Evolutionary conservation across 2,797 vertebrate species (phyloP).

Genomic region (Syndactyla subalaris): DNA sequence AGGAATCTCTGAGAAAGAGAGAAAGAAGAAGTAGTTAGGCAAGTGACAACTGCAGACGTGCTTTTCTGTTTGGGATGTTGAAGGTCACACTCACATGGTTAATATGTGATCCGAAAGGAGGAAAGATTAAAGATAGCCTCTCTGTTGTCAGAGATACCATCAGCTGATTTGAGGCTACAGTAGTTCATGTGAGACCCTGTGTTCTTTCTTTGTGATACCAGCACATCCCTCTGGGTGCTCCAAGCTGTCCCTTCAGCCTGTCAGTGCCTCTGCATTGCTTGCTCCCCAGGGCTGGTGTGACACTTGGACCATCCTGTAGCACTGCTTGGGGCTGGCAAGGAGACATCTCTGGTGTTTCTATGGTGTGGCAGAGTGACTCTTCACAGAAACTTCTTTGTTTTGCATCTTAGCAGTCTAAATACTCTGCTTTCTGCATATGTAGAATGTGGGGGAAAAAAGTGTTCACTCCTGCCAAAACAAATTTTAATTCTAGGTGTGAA

Average conservation of each 20-base stretch:
- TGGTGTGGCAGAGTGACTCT: neutral
- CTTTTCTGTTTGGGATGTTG: neutral
- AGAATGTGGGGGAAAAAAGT: neutral
- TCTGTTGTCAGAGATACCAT: conserved; percentile 31
- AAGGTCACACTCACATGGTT: neutral
- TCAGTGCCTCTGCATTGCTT: neutral
- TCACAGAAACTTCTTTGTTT: neutral
- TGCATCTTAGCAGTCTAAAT: neutral
- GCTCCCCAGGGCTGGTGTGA: neutral
- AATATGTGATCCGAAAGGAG: neutral
- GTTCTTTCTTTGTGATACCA: neutral
- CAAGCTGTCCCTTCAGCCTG: rapidly evolving
- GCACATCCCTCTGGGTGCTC: neutral
- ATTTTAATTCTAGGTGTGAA: neutral
- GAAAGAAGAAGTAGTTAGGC: neutral
- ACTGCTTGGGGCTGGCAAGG: neutral
- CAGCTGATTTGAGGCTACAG: conserved; percentile 14
- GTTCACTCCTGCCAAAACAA: neutral
- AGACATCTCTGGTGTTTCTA: neutral
- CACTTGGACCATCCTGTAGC: neutral
- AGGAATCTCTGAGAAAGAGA: neutral
- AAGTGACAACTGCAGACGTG: neutral
- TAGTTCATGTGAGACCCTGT: neutral
- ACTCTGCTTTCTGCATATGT: neutral
- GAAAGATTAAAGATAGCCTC: conserved; percentile 13